phyloP scores from a whole-genome alignment of 2,888 invertebrate genomes.

The Apamea crenata region DNA sequence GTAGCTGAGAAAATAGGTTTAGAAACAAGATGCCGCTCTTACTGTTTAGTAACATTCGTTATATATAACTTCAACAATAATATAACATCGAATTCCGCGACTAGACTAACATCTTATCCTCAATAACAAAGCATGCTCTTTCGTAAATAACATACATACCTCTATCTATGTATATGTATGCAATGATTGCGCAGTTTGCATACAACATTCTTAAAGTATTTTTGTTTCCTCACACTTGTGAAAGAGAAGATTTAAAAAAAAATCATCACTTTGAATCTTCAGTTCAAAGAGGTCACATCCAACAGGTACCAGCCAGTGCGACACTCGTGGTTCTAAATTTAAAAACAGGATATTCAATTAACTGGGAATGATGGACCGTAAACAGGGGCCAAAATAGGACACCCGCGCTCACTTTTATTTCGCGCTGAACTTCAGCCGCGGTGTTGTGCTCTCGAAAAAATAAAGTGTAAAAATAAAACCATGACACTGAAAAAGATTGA shows the following conservation, averaged over 20 bases:
- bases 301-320: conserved; percentile 63
- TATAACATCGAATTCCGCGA: conserved; percentile 42
- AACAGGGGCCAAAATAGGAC: conserved; percentile 88
- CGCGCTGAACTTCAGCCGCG: conserved; percentile 73
- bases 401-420: conserved; percentile 83
- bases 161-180: conserved; percentile 44
- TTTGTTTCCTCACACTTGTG: conserved; percentile 43
- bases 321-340: conserved; percentile 81
- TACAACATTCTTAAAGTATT: conserved; percentile 55
- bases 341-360: conserved; percentile 89
- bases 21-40: conserved; percentile 27
- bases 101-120: conserved; percentile 54
- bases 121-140: conserved; percentile 67
- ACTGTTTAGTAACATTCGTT: conserved; percentile 33
- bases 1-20: conserved; percentile 6
- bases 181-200: conserved; percentile 61
- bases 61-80: conserved; percentile 46
- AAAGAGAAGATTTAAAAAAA: conserved; percentile 41
- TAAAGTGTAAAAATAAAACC: conserved; percentile 60
- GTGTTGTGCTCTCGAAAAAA: conserved; percentile 62
- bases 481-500: conserved; percentile 82
- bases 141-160: conserved; percentile 64
- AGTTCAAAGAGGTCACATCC: conserved; percentile 59
- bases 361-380: conserved; percentile 85
- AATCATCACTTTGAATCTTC: conserved; percentile 36